Evolutionary conservation across 2,797 vertebrate species (phyloP), one percentile per base, ranked within the genome.

Genomic region (Chromis chromis): DNA sequence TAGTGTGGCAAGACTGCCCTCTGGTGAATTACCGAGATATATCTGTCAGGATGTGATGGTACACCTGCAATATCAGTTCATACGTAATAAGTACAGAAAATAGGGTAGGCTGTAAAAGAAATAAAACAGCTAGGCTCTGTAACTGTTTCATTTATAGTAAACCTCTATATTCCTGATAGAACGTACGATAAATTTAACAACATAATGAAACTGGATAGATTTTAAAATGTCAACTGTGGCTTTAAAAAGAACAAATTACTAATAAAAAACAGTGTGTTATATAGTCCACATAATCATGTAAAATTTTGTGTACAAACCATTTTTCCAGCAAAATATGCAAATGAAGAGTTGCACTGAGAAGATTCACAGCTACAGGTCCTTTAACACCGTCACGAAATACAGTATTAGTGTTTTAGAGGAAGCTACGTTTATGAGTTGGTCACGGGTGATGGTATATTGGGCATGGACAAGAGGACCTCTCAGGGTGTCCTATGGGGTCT

Each of bases 1-100:
- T n/a, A 42, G 70, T 75, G 90, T 85, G 70, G 75, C 91, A 91
- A 93, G 82, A 92, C 79, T 92, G 93, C 94, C 93, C 89, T 89
- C 94, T 92, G 86, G 81, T 90, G 94, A 76, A 54, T 42, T 49
- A 57, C 21, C 22, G 17, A 50, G 42, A 83, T 49, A 78, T 58
- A n/a, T 75, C 66, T 64, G 7, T 54, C 16, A 81, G 52, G n/a
- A 60, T 10, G 19, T 27, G 48, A 59, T 3, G 1, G 22, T 24
- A 33, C 36, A 65, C 39, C 57, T 33, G 25, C n/a, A 21, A 53
- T 16, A 44, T 46, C 21, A 28, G 73, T 74, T 42, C n/a, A 60
- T 42, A 52, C 46, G 53, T 10, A 25, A 14, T 39, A 62, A 57
- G 27, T 11, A 25, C 33, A 54, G 4, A 22, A 24, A 25, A 25